Evolutionary conservation across 2,113 vertebrate species (phyloP).

Genomic region (Neoarius graeffei): DNA sequence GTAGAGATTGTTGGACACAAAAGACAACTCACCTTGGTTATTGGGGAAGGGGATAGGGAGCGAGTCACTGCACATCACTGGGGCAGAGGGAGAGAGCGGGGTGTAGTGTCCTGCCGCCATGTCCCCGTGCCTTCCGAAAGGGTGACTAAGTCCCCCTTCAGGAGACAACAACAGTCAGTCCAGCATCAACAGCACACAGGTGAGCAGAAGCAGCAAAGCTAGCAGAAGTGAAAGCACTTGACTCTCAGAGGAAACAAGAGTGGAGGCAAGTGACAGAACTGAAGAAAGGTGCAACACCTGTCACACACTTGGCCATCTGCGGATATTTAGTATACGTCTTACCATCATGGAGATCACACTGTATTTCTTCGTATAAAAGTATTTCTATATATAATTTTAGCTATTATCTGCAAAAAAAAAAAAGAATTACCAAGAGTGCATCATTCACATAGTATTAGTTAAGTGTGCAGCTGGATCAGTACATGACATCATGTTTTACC

Average conservation of each 20-base stretch:
- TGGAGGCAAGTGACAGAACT: conserved; percentile 47
- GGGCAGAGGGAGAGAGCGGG: conserved; percentile 48
- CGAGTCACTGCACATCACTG: background rate
- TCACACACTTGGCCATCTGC: background rate
- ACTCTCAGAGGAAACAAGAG: conserved; percentile 57
- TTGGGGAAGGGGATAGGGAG: conserved; percentile 43
- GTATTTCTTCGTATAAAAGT: background rate
- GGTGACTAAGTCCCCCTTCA: conserved; percentile 71
- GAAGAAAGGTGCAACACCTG: conserved; percentile 54
- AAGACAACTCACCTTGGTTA: conserved; percentile 65
- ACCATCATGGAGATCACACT: background rate
- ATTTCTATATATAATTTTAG: background rate
- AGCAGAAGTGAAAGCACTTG: conserved; percentile 52
- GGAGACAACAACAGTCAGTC: conserved; percentile 52
- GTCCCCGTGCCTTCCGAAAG: conserved; percentile 58
- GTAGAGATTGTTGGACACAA: background rate
- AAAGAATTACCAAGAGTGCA: background rate
- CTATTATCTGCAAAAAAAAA: background rate
- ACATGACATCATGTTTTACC: background rate
- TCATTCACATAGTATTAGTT: background rate
- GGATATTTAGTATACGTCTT: background rate
- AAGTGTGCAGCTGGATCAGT: background rate
- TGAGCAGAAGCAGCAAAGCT: conserved; percentile 32
- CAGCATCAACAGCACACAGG: conserved; percentile 64
- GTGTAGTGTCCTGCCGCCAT: conserved; percentile 55